These are phyloP conservation scores for Acromyrmex heyeri DNA, from an alignment of 1,140 invertebrate species.

Conservation along the genomic window DNA sequence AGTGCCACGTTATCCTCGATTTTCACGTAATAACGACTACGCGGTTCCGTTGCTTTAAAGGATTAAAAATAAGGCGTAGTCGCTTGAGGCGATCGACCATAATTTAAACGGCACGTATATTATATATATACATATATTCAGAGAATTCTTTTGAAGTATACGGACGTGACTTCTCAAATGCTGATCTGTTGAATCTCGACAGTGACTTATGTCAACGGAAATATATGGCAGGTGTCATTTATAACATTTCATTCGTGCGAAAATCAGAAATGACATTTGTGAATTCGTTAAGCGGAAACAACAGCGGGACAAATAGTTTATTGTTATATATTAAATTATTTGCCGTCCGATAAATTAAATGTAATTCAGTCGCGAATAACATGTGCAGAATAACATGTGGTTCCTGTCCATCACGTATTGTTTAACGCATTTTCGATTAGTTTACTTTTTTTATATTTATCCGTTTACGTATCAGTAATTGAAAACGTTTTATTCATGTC, in stretches of 20 bases:
- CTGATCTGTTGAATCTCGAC: background rate
- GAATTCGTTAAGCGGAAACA: background rate
- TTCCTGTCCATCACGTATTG: background rate
- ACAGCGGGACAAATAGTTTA: background rate
- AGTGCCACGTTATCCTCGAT: slow-evolving; percentile 8
- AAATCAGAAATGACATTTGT: background rate
- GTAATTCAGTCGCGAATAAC: background rate
- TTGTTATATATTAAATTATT: background rate
- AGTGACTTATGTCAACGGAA: background rate
- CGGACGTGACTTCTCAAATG: background rate
- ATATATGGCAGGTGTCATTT: background rate
- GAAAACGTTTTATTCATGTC: background rate
- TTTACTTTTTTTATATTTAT: background rate
- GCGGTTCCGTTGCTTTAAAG: slow-evolving; percentile 28
- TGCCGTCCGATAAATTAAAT: background rate
- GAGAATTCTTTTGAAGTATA: slow-evolving; percentile 2
- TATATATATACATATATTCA: slow-evolving; percentile 22
- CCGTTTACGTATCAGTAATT: background rate
- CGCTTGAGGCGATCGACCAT: slow-evolving; percentile 21
- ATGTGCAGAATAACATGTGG: background rate
- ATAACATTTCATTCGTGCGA: background rate
- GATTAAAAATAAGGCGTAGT: slow-evolving; percentile 38
- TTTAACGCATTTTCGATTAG: background rate
- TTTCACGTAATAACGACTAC: slow-evolving; percentile 32
- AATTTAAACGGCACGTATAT: slow-evolving; percentile 23